Evolutionary conservation across 2,797 vertebrate species (phyloP).

Genomic region (Myotis planiceps): DNA sequence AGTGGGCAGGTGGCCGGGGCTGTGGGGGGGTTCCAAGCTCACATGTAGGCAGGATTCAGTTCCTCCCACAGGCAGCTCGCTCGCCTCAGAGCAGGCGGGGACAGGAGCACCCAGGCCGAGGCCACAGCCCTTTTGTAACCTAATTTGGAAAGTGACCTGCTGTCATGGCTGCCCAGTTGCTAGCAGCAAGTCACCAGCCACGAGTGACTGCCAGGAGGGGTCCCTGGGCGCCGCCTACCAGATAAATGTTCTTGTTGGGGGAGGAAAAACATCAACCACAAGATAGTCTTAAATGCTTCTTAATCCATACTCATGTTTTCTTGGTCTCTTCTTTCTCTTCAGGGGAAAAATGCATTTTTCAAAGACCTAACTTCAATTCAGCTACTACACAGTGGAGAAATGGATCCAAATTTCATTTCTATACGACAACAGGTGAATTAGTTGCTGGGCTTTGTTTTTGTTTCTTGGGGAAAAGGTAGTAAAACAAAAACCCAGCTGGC

Average conservation of each 20-base stretch:
- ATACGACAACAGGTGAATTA: slow-evolving; percentile 92
- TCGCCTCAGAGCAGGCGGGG: background rate
- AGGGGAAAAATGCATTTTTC: slow-evolving; percentile 99
- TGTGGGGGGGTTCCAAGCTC: no score
- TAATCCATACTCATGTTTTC: background rate
- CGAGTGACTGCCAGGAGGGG: background rate
- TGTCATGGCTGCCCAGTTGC: background rate
- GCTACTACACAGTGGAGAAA: slow-evolving; percentile 95
- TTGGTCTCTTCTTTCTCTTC: slow-evolving; percentile 60
- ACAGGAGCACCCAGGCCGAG: background rate
- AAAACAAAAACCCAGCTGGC: background rate
- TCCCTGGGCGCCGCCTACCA: no score
- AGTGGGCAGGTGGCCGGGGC: no score
- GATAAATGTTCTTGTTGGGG: background rate
- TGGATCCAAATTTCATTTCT: slow-evolving; percentile 93
- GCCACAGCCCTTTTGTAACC: background rate
- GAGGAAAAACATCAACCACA: background rate
- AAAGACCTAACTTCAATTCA: slow-evolving; percentile 97
- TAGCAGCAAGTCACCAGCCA: background rate
- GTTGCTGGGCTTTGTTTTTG: background rate
- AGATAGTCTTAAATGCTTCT: background rate
- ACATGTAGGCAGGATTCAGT: background rate
- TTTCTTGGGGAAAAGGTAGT: background rate
- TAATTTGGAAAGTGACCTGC: background rate
- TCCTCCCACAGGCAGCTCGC: no score